A percentile compares a stretch with the other conserved stretches of the same genome.
Conservation (phyloP, 2,113 vertebrate species). For the Paradisaea rubra region DNA sequence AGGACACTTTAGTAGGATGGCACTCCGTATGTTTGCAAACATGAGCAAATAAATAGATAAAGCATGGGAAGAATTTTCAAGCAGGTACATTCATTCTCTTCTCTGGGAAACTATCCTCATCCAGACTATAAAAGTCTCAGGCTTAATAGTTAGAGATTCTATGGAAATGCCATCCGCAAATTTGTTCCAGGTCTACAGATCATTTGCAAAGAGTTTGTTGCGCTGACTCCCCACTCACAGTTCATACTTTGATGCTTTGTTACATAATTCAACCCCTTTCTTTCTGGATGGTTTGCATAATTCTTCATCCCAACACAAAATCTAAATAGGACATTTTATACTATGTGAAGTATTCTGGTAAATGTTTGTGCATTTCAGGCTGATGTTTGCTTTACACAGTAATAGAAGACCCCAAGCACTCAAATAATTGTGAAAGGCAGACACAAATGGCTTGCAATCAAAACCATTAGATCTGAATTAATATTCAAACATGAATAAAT, state of each 20-base stretch:
- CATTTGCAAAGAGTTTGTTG: neutral
- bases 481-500: neutral
- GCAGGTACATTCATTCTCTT: neutral
- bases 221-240: neutral
- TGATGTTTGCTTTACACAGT: neutral
- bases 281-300: neutral
- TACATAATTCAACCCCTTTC: neutral
- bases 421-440: neutral
- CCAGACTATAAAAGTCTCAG: neutral
- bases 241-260: neutral
- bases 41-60: neutral
- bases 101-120: neutral
- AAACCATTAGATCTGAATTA: neutral
- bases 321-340: neutral
- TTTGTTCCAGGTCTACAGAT: neutral
- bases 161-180: neutral
- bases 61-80: neutral
- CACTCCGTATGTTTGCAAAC: neutral
- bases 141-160: neutral
- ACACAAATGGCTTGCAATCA: neutral
- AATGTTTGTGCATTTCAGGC: neutral
- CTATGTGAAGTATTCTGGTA: accelerated
- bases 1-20: neutral
- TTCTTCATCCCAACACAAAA: neutral
- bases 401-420: neutral